Base-by-base conservation (phyloP, 2,797 vertebrate species). In the Otolemur crassicaudatus region DNA sequence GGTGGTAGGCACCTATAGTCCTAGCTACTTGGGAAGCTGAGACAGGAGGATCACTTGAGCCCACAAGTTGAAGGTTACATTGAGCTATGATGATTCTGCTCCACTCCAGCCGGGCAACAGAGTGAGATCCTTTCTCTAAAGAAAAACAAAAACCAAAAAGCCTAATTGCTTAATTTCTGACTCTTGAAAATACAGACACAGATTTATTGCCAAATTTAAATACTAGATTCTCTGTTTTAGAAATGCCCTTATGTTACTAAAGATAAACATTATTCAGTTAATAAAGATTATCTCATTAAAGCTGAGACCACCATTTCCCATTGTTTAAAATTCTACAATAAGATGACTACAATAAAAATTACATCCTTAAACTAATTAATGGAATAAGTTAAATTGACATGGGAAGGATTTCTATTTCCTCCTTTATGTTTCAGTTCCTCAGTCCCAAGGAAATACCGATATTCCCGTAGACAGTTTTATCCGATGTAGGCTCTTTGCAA, bases 301-400 rank as follows among this genome's bases (percentile, higher is more conserved):
- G 80, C 49, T 94, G 25, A 91, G 37, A 69, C 2, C 25, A 90
- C 46, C 13, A 70, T 43, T 90, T 79, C 23, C 43, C 3, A 9
- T 27, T 90, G 63, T 88, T 13, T 46, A 87, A 94, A 83, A 85
- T 19, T 94, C 40, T 86, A 65, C 25, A 85, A 46, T 65, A 94
- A 90, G 31, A 56, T 60, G 40, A 73, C 81, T 60, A 49, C 67
- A 49, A 65, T 93, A 43, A 25, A 96, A 90, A 90, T 91, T 79
- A 96, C 43, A 92, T 9, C 29, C 61, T 95, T 76, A 91, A 67
- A 60, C 49, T 95, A 94, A 81, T 89, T 87, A 87, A 79, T 80
- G 27, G 76, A 82, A 17, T 83, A 67, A 95, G 43, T 79, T 85
- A 87, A 17, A 17, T 58, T 95, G 29, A 20, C 37, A 23, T 79